Conservation (phyloP, 2,888 invertebrate genomes). For the Noctuana brunneofusca region DNA sequence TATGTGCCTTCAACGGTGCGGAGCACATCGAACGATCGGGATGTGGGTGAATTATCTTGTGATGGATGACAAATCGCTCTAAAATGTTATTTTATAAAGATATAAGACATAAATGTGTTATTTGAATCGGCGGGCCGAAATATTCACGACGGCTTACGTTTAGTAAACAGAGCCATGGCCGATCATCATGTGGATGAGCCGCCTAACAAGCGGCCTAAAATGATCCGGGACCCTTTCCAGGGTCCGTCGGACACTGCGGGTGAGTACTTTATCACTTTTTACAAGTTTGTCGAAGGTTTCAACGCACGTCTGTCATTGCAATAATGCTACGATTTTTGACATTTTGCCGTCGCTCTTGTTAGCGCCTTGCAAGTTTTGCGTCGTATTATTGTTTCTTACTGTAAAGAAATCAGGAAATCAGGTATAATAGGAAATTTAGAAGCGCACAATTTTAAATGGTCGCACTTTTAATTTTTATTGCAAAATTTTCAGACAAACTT, state of each 20-base stretch:
- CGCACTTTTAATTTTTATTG: constrained; percentile 27
- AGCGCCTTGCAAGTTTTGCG: constrained; percentile 79
- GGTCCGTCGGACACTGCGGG: constrained; percentile 91
- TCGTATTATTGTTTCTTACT: constrained; percentile 70
- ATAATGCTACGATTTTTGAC: constrained; percentile 74
- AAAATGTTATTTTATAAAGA: constrained; percentile 81
- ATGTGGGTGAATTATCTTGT: constrained; percentile 85
- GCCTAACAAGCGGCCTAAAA: constrained; percentile 97
- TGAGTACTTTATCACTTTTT: constrained; percentile 81
- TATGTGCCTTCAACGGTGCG: constrained; percentile 90
- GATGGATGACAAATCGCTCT: constrained; percentile 80
- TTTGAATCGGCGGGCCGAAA: constrained; percentile 83
- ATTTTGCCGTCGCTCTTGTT: constrained; percentile 74
- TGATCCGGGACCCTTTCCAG: constrained; percentile 92
- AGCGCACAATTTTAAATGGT: background rate
- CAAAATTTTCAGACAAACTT: constrained; percentile 26
- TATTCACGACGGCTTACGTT: constrained; percentile 85
- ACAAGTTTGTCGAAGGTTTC: constrained; percentile 61
- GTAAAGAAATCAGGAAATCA: constrained; percentile 32
- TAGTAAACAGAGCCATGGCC: constrained; percentile 92
- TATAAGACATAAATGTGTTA: constrained; percentile 81
- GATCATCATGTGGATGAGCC: constrained; percentile 97
- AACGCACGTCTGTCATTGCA: constrained; percentile 73
- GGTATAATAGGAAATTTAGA: constrained; percentile 5
- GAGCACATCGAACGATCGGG: constrained; percentile 87